phyloP scores from a whole-genome alignment of 1,140 invertebrate species.

The Arion vulgaris region DNA sequence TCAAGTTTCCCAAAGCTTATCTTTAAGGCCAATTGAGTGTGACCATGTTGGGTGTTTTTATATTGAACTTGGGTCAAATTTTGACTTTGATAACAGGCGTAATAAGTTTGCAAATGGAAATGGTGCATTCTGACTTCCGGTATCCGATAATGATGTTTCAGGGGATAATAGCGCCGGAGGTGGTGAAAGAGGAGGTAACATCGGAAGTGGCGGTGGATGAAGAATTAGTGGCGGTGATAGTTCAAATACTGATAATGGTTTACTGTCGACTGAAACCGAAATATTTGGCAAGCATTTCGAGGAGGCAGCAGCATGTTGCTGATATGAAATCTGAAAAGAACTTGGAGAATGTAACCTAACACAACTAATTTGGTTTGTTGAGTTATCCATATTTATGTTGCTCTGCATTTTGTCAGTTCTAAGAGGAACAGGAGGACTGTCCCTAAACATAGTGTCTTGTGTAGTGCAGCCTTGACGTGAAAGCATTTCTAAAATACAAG shows the following conservation, averaged over 20 bases:
- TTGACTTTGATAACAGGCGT: slow-evolving; percentile 1
- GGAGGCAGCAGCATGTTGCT: background rate
- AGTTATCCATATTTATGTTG: background rate
- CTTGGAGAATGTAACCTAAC: too few species aligned
- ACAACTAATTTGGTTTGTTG: background rate
- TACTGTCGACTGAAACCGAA: background rate
- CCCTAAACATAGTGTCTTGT: background rate
- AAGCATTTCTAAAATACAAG: background rate
- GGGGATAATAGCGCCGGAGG: slow-evolving; percentile 7
- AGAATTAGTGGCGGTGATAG: background rate
- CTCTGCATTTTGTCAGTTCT: background rate
- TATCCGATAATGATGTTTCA: background rate
- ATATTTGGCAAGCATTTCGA: background rate
- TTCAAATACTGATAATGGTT: background rate
- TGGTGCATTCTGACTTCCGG: background rate
- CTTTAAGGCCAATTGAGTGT: too few species aligned
- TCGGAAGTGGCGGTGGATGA: background rate
- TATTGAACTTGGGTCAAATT: background rate
- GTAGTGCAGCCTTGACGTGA: background rate
- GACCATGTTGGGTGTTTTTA: too few species aligned
- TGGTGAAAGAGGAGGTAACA: background rate
- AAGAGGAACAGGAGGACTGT: background rate
- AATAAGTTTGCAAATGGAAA: slow-evolving; percentile 5
- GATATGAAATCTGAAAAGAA: background rate
- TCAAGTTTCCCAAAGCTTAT: too few species aligned